A percentile compares a stretch with the other conserved stretches of the same genome.
Conservation (phyloP, 2,113 vertebrate genomes). For the Pedetes capensis region DNA sequence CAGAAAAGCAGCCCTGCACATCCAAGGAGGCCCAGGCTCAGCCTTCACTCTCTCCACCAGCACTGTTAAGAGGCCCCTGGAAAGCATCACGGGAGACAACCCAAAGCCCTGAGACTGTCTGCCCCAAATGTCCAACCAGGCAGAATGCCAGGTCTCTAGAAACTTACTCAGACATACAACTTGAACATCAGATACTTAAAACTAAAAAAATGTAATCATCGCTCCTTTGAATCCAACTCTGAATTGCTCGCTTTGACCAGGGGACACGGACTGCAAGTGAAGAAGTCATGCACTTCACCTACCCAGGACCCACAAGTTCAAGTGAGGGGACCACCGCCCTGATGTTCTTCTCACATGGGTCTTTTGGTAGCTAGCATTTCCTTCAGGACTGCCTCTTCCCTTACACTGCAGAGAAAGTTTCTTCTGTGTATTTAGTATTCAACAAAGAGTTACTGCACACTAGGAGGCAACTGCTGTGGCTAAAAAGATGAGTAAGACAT, state of each 20-base stretch:
- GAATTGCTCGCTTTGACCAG: not conserved
- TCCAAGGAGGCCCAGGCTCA: rapidly evolving
- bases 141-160: not conserved
- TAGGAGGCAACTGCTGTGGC: not conserved
- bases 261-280: not conserved
- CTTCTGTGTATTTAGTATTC: not conserved
- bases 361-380: not conserved
- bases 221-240: not conserved
- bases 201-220: not conserved
- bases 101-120: not conserved
- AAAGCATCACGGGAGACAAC: not conserved
- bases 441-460: not conserved
- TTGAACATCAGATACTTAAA: not conserved
- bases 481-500: not conserved
- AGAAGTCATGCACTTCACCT: rapidly evolving
- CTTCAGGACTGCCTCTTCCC: not conserved
- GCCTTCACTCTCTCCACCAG: not conserved
- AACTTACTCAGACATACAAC: not conserved
- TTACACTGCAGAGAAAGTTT: not conserved
- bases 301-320: rapidly evolving
- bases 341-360: not conserved
- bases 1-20: not conserved
- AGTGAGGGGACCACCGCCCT: not conserved
- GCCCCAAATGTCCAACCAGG: not conserved
- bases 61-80: not conserved